Percentiles rank a stretch among this genome's conserved stretches.
phyloP scores from a whole-genome alignment of 2,797 vertebrate genomes.

The Xiphophorus birchmanni region DNA sequence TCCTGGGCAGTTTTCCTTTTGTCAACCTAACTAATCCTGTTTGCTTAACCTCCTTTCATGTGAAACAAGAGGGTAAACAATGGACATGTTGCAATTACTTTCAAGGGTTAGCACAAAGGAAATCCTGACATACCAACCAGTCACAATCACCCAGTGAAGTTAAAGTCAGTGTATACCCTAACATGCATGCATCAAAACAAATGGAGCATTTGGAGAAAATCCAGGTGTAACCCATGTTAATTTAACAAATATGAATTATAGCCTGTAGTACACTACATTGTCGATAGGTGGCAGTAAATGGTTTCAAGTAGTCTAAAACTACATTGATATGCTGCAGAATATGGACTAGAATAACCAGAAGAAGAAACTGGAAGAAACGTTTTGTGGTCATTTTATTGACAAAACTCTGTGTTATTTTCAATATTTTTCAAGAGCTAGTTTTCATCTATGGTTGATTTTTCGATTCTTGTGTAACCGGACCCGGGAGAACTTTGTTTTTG shows the following conservation, averaged over 20 bases:
- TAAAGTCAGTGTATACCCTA: background rate
- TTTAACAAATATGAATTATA: too few species aligned
- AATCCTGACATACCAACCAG: background rate
- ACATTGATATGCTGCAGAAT: too few species aligned
- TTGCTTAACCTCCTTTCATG: background rate
- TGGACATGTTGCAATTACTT: background rate
- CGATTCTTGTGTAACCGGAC: too few species aligned
- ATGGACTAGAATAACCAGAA: too few species aligned
- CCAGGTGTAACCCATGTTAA: background rate
- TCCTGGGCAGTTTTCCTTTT: background rate
- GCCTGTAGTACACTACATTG: too few species aligned
- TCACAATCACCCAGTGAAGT: background rate
- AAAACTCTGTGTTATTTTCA: too few species aligned
- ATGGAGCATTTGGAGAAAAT: background rate
- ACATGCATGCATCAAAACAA: background rate
- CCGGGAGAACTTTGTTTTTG: fast-evolving
- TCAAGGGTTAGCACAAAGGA: background rate
- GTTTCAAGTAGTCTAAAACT: too few species aligned
- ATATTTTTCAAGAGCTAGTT: too few species aligned
- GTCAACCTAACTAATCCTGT: background rate
- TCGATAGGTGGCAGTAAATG: too few species aligned
- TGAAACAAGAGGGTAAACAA: background rate
- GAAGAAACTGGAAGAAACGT: too few species aligned
- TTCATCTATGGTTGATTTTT: too few species aligned
- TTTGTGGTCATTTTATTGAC: too few species aligned